phyloP scores from a whole-genome alignment of 2,113 vertebrate species.

The Crocuta crocuta region DNA sequence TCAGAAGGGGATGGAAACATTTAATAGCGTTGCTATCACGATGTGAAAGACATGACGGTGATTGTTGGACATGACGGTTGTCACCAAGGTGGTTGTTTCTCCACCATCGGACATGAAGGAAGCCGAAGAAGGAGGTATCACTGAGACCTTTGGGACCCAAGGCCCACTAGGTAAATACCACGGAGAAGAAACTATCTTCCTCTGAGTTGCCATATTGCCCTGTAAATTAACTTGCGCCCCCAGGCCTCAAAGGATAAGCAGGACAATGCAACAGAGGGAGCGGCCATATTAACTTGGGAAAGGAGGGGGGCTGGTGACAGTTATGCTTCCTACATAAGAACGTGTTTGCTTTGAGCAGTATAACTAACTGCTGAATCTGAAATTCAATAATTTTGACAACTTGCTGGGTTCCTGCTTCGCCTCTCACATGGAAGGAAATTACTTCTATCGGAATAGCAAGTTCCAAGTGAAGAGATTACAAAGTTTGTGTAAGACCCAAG shows the following conservation, averaged over 20 bases:
- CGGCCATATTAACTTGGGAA: neutral
- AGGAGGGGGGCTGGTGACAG: rapidly evolving
- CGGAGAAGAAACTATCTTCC: neutral
- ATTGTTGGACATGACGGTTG: neutral
- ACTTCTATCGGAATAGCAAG: too few species aligned
- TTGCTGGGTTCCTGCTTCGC: neutral
- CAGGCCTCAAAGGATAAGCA: neutral
- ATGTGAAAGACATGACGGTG: rapidly evolving
- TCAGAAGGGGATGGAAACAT: neutral
- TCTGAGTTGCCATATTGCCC: neutral
- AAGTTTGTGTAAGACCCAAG: neutral
- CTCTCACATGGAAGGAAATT: neutral
- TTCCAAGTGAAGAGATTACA: neutral
- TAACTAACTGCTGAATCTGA: neutral
- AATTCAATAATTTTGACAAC: neutral
- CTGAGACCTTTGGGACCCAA: neutral
- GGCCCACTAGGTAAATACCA: neutral
- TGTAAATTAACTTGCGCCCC: neutral
- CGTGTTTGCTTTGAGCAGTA: neutral
- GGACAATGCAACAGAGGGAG: rapidly evolving
- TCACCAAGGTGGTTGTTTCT: neutral
- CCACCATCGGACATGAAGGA: neutral
- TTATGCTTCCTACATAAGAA: neutral
- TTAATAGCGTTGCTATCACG: neutral
- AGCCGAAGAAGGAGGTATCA: too few species aligned